These are phyloP conservation scores for Triops longicaudatus DNA, from an alignment of 1,140 invertebrate genomes.

Conservation along the genomic window DNA sequence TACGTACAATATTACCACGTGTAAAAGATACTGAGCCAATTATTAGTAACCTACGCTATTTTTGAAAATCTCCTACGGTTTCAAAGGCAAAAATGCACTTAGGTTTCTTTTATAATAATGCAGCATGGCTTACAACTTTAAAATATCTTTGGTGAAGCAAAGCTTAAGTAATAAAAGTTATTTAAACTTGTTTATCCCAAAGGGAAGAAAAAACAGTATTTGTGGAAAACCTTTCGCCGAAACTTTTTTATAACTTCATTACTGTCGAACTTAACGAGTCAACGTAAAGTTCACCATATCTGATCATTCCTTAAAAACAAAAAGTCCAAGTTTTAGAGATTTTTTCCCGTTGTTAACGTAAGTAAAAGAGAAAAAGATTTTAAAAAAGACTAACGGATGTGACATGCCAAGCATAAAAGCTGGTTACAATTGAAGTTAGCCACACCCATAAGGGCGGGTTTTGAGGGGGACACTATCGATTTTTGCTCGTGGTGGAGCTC, in stretches of 20 bases:
- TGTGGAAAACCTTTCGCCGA: not conserved
- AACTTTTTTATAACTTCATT: not conserved
- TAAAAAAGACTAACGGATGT: slow-evolving; percentile 29
- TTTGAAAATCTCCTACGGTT: too few species aligned
- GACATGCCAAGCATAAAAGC: not conserved
- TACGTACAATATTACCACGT: too few species aligned
- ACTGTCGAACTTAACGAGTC: not conserved
- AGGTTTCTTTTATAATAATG: too few species aligned
- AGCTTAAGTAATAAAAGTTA: not conserved
- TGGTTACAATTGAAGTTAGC: slow-evolving; percentile 20
- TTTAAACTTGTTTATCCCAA: not conserved
- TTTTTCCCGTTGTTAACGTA: not conserved
- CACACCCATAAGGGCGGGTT: not conserved
- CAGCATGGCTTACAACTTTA: not conserved
- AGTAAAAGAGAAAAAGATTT: slow-evolving; percentile 18
- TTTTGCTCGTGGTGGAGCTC: slow-evolving; percentile 16
- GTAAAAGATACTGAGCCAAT: too few species aligned
- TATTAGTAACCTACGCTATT: too few species aligned
- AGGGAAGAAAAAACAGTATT: not conserved
- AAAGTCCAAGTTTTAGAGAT: too few species aligned
- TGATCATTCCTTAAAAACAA: too few species aligned
- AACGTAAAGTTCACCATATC: too few species aligned
- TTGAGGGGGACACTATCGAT: not conserved
- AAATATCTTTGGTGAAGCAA: not conserved
- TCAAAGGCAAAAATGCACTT: too few species aligned